phyloP scores from a whole-genome alignment of 2,797 vertebrate species.

The Anguilla obscura region DNA sequence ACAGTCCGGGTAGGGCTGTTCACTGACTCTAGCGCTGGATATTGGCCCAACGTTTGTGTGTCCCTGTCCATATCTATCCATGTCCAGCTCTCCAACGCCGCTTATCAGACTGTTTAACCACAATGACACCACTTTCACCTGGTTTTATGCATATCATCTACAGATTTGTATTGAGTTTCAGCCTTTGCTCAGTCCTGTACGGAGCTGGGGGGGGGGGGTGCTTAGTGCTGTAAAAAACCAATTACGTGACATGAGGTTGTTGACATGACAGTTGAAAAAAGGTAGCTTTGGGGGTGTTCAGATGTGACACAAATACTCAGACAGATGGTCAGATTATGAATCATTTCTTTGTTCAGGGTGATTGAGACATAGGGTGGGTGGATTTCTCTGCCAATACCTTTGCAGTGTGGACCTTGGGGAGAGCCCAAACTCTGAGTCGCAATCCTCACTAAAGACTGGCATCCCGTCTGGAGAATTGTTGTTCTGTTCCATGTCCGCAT shows the following conservation, averaged over 20 bases:
- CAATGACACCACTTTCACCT: conserved; percentile 15
- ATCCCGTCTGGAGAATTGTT: conserved; percentile 58
- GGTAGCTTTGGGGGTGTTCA: conserved; percentile 8
- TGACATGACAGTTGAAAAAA: not conserved
- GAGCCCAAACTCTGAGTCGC: conserved; percentile 41
- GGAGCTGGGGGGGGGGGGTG: conserved; percentile 17
- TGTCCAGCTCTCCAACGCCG: conserved; percentile 83
- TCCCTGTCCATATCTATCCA: conserved; percentile 63
- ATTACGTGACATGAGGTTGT: conserved; percentile 29
- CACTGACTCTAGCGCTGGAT: conserved; percentile 46
- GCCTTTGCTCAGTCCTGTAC: conserved; percentile 15
- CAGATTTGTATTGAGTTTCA: conserved; percentile 37
- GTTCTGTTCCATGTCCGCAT: conserved; percentile 61
- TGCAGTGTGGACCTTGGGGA: conserved; percentile 84
- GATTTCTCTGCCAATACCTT: conserved; percentile 69
- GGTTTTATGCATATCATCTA: not conserved
- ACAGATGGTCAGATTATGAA: conserved; percentile 2
- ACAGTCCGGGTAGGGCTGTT: conserved; percentile 72
- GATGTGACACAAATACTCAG: conserved; percentile 24
- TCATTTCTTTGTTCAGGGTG: not conserved
- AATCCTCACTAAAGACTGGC: conserved; percentile 55
- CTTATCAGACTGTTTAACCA: conserved; percentile 81
- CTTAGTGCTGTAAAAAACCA: conserved; percentile 32
- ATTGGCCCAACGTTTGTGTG: not conserved
- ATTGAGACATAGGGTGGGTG: not conserved